These are phyloP conservation scores for Tragelaphus buxtoni DNA, from an alignment of 2,113 vertebrate species.

Conservation along the genomic window DNA sequence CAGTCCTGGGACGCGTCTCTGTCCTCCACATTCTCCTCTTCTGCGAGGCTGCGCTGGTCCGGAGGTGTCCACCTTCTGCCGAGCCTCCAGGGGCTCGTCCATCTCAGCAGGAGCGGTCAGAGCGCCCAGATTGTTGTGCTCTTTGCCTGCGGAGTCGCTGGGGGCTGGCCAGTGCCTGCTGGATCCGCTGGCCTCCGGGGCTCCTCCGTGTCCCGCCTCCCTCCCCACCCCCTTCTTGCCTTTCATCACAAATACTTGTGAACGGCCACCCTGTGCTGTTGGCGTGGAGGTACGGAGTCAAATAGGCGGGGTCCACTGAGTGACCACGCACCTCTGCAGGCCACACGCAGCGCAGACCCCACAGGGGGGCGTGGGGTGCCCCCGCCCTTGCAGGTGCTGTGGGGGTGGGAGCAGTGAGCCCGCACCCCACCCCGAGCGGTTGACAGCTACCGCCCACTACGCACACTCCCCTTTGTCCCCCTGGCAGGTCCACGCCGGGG, in stretches of 20 bases:
- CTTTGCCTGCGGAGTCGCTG: background rate
- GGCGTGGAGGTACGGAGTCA: background rate
- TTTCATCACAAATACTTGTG: background rate
- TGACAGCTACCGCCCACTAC: background rate
- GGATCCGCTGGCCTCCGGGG: background rate
- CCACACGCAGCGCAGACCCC: background rate
- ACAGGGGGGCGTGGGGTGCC: fast-evolving
- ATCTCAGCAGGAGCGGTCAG: background rate
- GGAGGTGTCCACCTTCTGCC: background rate
- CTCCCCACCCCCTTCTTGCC: background rate
- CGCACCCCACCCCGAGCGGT: fast-evolving
- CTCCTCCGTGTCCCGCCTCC: background rate
- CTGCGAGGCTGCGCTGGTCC: background rate
- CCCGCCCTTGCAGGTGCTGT: background rate
- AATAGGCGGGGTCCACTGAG: background rate
- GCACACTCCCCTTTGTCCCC: background rate
- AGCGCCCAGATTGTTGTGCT: background rate
- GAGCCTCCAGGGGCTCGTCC: background rate
- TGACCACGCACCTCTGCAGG: fast-evolving
- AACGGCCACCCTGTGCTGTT: background rate
- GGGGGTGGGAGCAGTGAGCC: fast-evolving
- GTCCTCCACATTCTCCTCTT: background rate
- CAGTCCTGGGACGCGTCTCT: background rate
- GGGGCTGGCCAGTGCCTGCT: background rate
- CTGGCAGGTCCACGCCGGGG: background rate